Conservation (phyloP, 2,797 vertebrate genomes). For the Catostomus latipinnis region DNA sequence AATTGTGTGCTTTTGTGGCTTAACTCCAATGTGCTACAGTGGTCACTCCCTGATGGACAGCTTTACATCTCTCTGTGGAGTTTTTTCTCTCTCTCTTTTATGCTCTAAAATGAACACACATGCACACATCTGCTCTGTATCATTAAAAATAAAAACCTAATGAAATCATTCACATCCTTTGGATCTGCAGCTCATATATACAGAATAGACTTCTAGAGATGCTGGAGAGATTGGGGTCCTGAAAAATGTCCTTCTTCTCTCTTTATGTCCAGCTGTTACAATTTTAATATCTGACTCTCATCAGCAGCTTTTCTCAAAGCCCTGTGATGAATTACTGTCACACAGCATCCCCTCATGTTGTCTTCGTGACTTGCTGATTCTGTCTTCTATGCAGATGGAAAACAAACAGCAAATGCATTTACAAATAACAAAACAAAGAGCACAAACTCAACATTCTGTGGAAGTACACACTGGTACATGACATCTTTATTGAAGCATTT, state of each 20-base stretch:
- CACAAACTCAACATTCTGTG: background rate
- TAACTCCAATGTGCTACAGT: background rate
- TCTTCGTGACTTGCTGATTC: constrained; percentile 12
- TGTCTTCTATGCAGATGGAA: background rate
- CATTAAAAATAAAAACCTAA: constrained; percentile 69
- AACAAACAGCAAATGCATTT: background rate
- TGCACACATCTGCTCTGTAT: constrained; percentile 70
- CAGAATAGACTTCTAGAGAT: constrained; percentile 36
- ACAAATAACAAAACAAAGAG: constrained; percentile 12
- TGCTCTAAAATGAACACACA: constrained; percentile 10
- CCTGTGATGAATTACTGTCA: constrained; percentile 60
- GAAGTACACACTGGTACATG: background rate
- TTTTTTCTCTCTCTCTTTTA: constrained; percentile 12
- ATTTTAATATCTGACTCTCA: constrained; percentile 69
- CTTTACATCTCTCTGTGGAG: constrained; percentile 33
- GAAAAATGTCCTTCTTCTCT: constrained; percentile 54
- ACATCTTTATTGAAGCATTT: background rate
- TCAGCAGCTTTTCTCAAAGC: constrained; percentile 55
- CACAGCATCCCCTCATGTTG: constrained; percentile 36
- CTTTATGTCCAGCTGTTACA: constrained; percentile 68
- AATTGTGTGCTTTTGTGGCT: constrained; percentile 1
- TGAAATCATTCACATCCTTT: constrained; percentile 69
- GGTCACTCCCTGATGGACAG: constrained; percentile 34
- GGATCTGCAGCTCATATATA: constrained; percentile 66
- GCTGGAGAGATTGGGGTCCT: constrained; percentile 58